A percentile compares a stretch with the other conserved stretches of the same genome.
These are phyloP conservation scores for Yponomeuta cagnagella DNA, from an alignment of 2,888 invertebrate genomes.

Conservation along the genomic window DNA sequence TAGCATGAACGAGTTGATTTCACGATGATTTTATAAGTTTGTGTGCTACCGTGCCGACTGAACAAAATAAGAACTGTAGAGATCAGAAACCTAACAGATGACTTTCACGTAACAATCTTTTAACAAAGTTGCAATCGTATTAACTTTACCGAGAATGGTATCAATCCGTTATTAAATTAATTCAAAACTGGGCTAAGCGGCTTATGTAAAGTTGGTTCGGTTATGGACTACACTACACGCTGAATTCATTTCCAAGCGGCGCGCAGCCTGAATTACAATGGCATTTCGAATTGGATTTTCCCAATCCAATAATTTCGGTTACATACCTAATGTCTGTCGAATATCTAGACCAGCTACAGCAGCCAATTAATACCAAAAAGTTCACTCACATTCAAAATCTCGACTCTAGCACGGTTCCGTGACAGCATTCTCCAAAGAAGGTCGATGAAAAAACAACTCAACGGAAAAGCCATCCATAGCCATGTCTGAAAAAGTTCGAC, in stretches of 20 bases:
- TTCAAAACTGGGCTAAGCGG: slow-evolving; percentile 32
- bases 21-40: no score
- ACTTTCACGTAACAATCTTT: no score
- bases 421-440: slow-evolving; percentile 58
- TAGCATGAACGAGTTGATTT: no score
- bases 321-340: neutral
- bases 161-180: slow-evolving; percentile 19
- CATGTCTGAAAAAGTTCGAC: slow-evolving; percentile 50
- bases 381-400: slow-evolving; percentile 50
- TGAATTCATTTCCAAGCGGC: slow-evolving; percentile 19
- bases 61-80: no score
- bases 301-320: neutral
- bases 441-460: slow-evolving; percentile 53
- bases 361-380: neutral
- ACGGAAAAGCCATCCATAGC: slow-evolving; percentile 60
- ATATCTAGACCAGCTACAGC: no score
- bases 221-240: slow-evolving; percentile 33
- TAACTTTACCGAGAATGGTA: neutral
- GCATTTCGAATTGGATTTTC: neutral
- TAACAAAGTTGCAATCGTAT: neutral
- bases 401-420: slow-evolving; percentile 49
- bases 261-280: slow-evolving; percentile 15
- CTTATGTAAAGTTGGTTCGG: slow-evolving; percentile 50
- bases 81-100: no score
- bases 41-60: no score